A percentile compares a stretch with the other conserved stretches of the same genome.
Evolutionary conservation across 2,888 invertebrate species (phyloP).

Genomic region (Dolichopus griseipennis): DNA sequence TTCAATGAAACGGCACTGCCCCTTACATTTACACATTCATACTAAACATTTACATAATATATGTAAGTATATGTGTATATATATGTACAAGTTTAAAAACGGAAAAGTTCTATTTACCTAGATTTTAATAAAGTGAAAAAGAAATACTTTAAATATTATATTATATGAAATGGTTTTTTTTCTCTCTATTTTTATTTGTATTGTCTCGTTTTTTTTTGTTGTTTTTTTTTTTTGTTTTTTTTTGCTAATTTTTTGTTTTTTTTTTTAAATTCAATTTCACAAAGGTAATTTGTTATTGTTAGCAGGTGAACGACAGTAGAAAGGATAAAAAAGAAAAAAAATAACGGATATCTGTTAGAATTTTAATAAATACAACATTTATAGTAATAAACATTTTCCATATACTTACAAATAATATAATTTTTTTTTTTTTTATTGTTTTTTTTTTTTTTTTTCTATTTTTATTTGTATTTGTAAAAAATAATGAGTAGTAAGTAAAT

Average conservation of each 20-base stretch:
- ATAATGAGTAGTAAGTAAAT: slow-evolving; percentile 6
- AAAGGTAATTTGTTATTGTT: slow-evolving; percentile 6
- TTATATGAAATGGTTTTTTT: no score
- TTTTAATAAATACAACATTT: not conserved
- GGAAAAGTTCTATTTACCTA: slow-evolving; percentile 1
- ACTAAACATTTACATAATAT: no score
- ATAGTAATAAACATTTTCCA: not conserved
- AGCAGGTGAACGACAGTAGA: not conserved
- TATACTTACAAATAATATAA: not conserved
- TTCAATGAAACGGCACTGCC: no score
- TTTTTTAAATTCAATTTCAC: slow-evolving; percentile 1
- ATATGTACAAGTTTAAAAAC: not conserved
- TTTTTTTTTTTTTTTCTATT: not conserved
- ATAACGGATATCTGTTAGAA: not conserved
- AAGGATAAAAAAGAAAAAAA: not conserved
- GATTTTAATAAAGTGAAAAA: slow-evolving; percentile 1
- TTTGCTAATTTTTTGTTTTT: not conserved
- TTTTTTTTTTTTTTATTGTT: not conserved
- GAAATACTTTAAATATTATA: not conserved
- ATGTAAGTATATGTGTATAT: no score
- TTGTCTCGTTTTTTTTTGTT: no score
- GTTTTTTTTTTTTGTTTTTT: not conserved
- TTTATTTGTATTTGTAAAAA: not conserved
- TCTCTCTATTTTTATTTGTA: no score
- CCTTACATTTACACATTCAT: no score